A percentile compares a stretch with the other conserved stretches of the same genome.
Conservation (phyloP, 2,113 vertebrate species). For the Athene noctua region DNA sequence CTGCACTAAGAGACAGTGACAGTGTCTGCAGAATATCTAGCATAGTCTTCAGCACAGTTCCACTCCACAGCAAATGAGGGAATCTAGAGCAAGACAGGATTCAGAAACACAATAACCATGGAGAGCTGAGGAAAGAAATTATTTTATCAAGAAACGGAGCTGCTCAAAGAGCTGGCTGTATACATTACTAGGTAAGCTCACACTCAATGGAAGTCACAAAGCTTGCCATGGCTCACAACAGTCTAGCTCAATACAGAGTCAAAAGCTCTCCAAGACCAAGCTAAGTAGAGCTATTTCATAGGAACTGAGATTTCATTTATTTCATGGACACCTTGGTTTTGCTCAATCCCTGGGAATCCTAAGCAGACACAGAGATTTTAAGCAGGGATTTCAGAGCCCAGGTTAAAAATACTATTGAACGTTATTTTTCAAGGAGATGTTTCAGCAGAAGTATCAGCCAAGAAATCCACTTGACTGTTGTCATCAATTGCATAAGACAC, state of each 20-base stretch:
- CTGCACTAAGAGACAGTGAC: conserved; percentile 91
- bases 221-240: background rate
- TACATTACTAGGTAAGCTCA: background rate
- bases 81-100: conserved; percentile 76
- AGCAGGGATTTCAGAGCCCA: background rate
- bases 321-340: background rate
- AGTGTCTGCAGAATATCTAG: conserved; percentile 95
- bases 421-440: background rate
- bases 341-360: background rate
- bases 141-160: background rate
- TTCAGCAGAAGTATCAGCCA: background rate
- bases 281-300: background rate
- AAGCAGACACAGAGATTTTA: background rate
- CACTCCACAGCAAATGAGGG: conserved; percentile 95
- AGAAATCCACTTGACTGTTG: background rate
- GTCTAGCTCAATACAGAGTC: background rate
- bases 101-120: background rate
- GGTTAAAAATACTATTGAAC: background rate
- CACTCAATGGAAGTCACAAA: background rate
- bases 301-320: background rate
- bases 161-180: background rate
- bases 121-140: background rate
- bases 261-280: background rate
- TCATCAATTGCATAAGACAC: background rate
- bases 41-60: conserved; percentile 95